Percentiles rank a stretch among this genome's conserved stretches.
Evolutionary conservation across 2,113 vertebrate genomes (phyloP).

Genomic region (Sitta europaea): DNA sequence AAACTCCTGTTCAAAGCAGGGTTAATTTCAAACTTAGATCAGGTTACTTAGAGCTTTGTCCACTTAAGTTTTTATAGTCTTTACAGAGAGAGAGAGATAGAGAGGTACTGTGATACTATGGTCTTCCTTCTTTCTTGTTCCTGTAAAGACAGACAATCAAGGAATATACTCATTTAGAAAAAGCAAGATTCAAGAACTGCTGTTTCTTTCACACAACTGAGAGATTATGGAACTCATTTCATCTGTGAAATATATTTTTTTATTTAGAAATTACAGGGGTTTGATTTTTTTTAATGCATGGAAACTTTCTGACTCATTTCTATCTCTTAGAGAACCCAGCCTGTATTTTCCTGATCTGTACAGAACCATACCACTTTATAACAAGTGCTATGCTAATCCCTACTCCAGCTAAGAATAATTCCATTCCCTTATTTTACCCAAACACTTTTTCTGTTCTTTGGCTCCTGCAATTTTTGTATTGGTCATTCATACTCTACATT

Average conservation of each 20-base stretch:
- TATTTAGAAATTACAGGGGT: background rate
- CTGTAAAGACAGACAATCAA: background rate
- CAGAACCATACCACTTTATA: background rate
- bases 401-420: background rate
- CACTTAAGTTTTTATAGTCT: background rate
- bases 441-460: background rate
- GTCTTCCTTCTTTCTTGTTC: background rate
- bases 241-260: background rate
- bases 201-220: background rate
- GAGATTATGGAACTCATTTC: background rate
- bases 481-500: background rate
- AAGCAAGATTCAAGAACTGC: background rate
- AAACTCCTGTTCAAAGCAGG: background rate
- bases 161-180: background rate
- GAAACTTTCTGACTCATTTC: background rate
- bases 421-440: background rate
- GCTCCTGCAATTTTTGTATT: background rate
- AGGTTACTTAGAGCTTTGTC: background rate
- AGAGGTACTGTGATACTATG: background rate
- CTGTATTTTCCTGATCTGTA: background rate
- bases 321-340: background rate
- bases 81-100: background rate
- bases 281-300: background rate
- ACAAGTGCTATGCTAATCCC: background rate
- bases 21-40: background rate